Evolutionary conservation across 2,888 invertebrate genomes (phyloP).

Genomic region (Thera britannica): DNA sequence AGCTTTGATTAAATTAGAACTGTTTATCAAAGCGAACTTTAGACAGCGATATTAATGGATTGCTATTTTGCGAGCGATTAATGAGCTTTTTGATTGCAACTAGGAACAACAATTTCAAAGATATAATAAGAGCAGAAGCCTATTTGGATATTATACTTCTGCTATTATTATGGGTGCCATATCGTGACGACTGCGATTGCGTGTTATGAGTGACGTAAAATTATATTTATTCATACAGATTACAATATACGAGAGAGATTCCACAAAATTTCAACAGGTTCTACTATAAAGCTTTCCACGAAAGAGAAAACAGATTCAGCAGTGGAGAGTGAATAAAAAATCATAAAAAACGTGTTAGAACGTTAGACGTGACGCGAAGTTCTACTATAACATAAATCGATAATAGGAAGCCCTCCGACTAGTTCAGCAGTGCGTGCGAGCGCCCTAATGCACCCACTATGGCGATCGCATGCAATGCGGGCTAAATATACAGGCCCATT

Average conservation of each 20-base stretch:
- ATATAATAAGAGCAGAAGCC: not conserved
- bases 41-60: constrained; percentile 33
- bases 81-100: constrained; percentile 30
- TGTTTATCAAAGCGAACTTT: constrained; percentile 36
- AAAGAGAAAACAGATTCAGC: constrained; percentile 69
- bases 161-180: not conserved
- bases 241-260: too few relatives aligned
- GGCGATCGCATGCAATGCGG: constrained; percentile 78
- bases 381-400: constrained; percentile 80
- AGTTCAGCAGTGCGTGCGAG: constrained; percentile 84
- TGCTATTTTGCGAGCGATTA: constrained; percentile 34
- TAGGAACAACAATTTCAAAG: constrained; percentile 31
- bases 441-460: constrained; percentile 83
- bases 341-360: constrained; percentile 60
- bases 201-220: too few relatives aligned
- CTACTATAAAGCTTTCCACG: constrained; percentile 64
- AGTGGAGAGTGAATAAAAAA: constrained; percentile 69
- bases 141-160: too few relatives aligned
- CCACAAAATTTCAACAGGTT: constrained; percentile 46
- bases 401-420: constrained; percentile 84
- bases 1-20: constrained; percentile 32
- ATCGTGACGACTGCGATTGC: not conserved
- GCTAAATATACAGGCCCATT: constrained; percentile 80
- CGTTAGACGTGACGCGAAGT: constrained; percentile 61
- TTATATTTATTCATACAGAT: too few relatives aligned